Evolutionary conservation across 2,113 vertebrate species (phyloP), one percentile per base, ranked within the genome.

Genomic region (Clupea harengus): DNA sequence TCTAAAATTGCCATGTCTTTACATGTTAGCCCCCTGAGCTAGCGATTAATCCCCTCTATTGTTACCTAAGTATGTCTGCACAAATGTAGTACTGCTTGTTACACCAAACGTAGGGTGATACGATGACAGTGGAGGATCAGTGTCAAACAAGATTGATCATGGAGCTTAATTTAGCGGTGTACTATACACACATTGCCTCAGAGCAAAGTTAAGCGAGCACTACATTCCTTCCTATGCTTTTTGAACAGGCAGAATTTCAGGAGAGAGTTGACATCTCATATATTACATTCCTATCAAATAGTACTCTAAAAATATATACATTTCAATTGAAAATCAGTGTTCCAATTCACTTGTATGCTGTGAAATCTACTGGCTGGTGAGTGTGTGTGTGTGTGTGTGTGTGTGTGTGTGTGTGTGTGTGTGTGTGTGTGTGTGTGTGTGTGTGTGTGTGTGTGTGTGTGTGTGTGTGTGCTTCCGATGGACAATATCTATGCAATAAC

Each of bases 61-160:
- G 84, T 60, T 17, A 86, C 86, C 49, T 18, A 78, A 90, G 90
- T 85, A 86, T 4, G 49, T 86, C 86, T 84, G 86, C 50, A 82
- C 22, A 87, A 90, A 91, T 87, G 87, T 72, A 75, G 84, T 17
- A 6, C 81, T 64, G 81, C 83, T 84, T 52, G 84, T 83, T 86
- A 89, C 46, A 17, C 44, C 32, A 64, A 32, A 64, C 1, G 54
- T 11, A 22, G 17, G 32, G 22, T 50, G 81, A 18, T 75, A n/a
- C 82, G 49, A 78, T 84, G 60, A 49, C 88, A 18, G 9, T 8
- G 81, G 72, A 39, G 72, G 57, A 82, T 82, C 46, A 82, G 57
- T 50, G 20, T 60, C 87, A 86, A 86, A 86, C 84, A 85, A n/a
- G 72, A 89, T 78, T 86, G 90, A 92, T 90, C 72, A 89, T 85